Evolutionary conservation across 2,797 vertebrate genomes (phyloP).

Genomic region (Prionace glauca): DNA sequence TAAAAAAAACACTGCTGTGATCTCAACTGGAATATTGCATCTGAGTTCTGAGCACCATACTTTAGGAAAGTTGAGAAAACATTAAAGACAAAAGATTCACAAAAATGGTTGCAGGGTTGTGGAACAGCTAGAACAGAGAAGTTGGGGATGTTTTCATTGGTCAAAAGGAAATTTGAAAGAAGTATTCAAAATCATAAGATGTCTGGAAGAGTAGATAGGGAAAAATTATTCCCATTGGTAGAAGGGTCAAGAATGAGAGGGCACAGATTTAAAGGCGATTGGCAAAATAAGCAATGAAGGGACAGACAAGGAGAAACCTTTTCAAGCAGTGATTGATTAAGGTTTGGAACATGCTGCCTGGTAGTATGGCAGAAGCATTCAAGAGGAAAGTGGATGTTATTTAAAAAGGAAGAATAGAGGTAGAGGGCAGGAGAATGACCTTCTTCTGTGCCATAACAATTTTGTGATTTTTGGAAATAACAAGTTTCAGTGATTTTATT

Average conservation of each 20-base stretch:
- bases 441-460: background rate
- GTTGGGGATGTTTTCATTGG: background rate
- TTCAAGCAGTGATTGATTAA: background rate
- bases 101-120: background rate
- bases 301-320: background rate
- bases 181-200: background rate
- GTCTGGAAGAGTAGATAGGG: background rate
- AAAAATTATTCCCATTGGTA: too few species aligned
- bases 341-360: background rate
- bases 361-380: background rate
- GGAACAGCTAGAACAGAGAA: background rate
- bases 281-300: background rate
- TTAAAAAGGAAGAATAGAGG: background rate
- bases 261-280: background rate
- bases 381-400: background rate
- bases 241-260: background rate
- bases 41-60: background rate
- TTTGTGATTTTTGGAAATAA: background rate
- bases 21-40: background rate
- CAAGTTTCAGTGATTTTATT: too few species aligned
- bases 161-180: background rate
- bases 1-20: background rate
- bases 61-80: background rate
- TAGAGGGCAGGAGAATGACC: background rate
- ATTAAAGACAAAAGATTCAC: background rate